Conservation (phyloP, 2,113 vertebrate species). For the Lota lota region DNA sequence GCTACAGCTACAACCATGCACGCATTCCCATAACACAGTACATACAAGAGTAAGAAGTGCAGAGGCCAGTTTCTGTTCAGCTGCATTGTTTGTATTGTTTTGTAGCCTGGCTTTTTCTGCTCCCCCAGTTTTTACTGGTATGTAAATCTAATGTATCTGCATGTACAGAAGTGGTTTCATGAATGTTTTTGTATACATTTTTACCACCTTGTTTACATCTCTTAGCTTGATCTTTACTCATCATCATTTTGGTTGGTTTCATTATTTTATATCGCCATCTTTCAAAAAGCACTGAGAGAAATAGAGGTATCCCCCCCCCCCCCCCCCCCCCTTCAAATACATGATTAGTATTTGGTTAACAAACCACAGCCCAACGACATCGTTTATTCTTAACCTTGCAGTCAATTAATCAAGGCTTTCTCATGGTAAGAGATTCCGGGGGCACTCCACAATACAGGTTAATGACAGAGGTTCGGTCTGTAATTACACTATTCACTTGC, state of each 20-base stretch:
- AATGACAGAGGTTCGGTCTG: constrained; percentile 82
- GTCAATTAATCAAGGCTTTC: constrained; percentile 94
- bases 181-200: too few species aligned
- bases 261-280: too few species aligned
- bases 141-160: too few species aligned
- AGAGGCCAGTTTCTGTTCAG: background rate
- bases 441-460: constrained; percentile 85
- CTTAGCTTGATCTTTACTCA: too few species aligned
- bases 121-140: background rate
- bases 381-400: constrained; percentile 85
- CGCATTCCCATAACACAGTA: constrained; percentile 1
- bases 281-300: too few species aligned
- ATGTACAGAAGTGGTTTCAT: too few species aligned
- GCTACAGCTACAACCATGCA: background rate
- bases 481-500: constrained; percentile 94
- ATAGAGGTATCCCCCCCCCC: too few species aligned
- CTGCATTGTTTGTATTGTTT: constrained; percentile 9
- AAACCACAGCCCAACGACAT: constrained; percentile 81
- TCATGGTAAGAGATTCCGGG: constrained; percentile 92
- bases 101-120: background rate
- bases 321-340: constrained; percentile 43
- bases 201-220: too few species aligned
- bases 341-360: constrained; percentile 78
- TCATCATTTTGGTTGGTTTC: too few species aligned
- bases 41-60: too few species aligned